Evolutionary conservation across 1,140 invertebrate genomes (phyloP), one percentile per base, ranked within the genome.

Genomic region (Heliconius hermathena): DNA sequence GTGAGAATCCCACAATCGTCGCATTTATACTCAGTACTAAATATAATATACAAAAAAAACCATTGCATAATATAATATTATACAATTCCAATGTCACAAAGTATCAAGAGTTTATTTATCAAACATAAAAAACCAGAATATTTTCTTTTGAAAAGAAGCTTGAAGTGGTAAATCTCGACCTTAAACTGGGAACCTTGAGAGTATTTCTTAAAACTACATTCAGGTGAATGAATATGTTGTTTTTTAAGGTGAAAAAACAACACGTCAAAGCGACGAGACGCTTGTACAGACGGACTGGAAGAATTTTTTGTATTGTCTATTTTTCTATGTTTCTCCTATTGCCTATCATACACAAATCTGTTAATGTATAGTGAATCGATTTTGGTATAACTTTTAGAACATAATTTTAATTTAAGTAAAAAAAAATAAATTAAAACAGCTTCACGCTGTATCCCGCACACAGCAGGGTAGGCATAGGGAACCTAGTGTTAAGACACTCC

Each of bases 101-200:
- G 20, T 38, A 36, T 73, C 22, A 46, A 73, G 22, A 46, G 41
- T 22, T 73, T 73, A 73, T 73, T 73, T 41, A 73, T 41, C 71
- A 73, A 57, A 22, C 54, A 57, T 57, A 57, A 57, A 76, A 72
- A 72, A 77, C 66, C 46, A 54, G 46, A 49, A 77, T 26, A 70
- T 74, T 81, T 77, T 81, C 76, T 54, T 77, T 77, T 57, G 29
- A 81, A 57, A 57, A 57, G 54, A 81, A 81, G 60, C 29, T 70
- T 81, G 75, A 81, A 77, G 76, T 81, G 72, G 38, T 46, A 57
- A 57, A 71, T 33, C 78, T 76, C 74, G 78, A 83, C 83, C 85
- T 85, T 86, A 78, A 82, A 84, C 84, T 77, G 80, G 29, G 72
- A 79, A 73, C 79, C 85, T 85, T 80, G 77, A 18, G 72, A 60